phyloP scores from a whole-genome alignment of 1,140 invertebrate genomes.

The Atta colombica region DNA sequence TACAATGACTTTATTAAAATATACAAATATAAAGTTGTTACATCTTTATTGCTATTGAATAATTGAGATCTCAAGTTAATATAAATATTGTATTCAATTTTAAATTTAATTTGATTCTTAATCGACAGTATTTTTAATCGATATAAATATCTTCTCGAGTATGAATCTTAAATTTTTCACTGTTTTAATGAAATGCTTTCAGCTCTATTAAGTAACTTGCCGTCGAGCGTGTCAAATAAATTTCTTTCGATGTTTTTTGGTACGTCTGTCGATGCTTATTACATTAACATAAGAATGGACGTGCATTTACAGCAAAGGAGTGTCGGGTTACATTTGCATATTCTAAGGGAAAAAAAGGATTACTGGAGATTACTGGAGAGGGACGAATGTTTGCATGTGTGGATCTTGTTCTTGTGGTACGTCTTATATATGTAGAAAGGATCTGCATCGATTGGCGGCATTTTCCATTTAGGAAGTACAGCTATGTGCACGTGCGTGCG shows the following conservation, averaged over 20 bases:
- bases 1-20: background rate
- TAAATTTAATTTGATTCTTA: background rate
- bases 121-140: background rate
- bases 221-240: constrained; percentile 1
- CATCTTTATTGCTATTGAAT: background rate
- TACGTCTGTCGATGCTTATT: constrained; percentile 41
- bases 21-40: background rate
- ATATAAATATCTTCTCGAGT: background rate
- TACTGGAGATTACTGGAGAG: background rate
- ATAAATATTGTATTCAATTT: background rate
- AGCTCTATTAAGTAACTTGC: background rate
- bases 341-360: background rate
- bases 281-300: constrained; percentile 70
- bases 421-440: background rate
- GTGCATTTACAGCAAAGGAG: background rate
- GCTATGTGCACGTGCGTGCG: background rate
- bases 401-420: constrained; percentile 16
- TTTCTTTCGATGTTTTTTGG: background rate
- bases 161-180: background rate
- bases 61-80: background rate
- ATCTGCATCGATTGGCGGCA: constrained; percentile 28
- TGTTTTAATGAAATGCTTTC: background rate
- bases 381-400: background rate
- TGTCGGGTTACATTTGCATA: constrained; percentile 30
- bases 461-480: background rate